A percentile compares a stretch with the other conserved stretches of the same genome.
These are phyloP conservation scores for Vanessa tameamea DNA, from an alignment of 1,140 invertebrate species.

Conservation along the genomic window DNA sequence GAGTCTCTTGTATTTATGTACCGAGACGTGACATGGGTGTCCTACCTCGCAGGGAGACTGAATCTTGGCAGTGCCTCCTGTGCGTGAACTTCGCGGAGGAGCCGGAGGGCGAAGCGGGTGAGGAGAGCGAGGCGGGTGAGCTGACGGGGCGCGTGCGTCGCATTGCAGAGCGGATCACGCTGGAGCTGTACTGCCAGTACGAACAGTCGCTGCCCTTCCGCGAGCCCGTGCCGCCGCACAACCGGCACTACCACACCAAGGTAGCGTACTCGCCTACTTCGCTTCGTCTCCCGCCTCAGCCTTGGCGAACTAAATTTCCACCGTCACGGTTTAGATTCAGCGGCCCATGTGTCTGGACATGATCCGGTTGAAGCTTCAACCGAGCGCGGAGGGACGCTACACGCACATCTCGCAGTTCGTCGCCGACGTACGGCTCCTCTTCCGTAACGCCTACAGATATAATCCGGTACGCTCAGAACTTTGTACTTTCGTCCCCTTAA, in stretches of 20 bases:
- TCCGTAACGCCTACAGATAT: slow-evolving; percentile 92
- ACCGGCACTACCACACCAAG: slow-evolving; percentile 86
- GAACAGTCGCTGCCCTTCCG: slow-evolving; percentile 92
- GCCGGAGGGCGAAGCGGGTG: slow-evolving; percentile 55
- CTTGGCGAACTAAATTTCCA: background rate
- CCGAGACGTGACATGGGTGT: background rate
- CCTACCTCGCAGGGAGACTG: slow-evolving; percentile 85
- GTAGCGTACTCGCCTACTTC: slow-evolving; percentile 18
- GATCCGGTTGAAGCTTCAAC: slow-evolving; percentile 89
- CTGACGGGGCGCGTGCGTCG: slow-evolving; percentile 71
- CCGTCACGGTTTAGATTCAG: slow-evolving; percentile 80
- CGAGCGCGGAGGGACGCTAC: slow-evolving; percentile 87
- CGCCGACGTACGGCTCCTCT: slow-evolving; percentile 91
- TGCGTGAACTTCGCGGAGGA: slow-evolving; percentile 90
- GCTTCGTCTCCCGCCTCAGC: background rate
- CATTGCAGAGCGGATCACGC: slow-evolving; percentile 88
- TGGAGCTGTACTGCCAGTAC: slow-evolving; percentile 95
- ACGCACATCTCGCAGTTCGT: slow-evolving; percentile 88
- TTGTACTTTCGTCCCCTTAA: too few relatives aligned
- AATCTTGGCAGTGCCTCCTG: slow-evolving; percentile 94
- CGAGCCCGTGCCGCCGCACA: slow-evolving; percentile 89
- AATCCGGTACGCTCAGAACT: slow-evolving; percentile 84
- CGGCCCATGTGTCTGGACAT: slow-evolving; percentile 92
- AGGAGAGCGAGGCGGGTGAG: slow-evolving; percentile 78
- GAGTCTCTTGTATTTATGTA: too few relatives aligned